Evolutionary conservation across 2,888 invertebrate species (phyloP).

Genomic region (Chalcosyrphus nemorum): DNA sequence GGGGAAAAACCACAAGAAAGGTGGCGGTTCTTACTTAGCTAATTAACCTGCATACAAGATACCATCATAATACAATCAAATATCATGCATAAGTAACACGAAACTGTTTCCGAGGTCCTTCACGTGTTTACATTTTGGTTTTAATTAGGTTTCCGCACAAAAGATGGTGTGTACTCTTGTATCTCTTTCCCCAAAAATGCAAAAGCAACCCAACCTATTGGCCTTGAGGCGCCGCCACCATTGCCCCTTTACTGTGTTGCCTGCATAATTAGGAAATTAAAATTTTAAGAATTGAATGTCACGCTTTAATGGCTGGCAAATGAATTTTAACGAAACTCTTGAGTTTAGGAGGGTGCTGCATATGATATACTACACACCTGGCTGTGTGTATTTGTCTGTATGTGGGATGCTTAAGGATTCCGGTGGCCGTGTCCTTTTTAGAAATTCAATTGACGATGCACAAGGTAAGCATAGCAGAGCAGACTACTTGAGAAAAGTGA

Average conservation of each 20-base stretch:
- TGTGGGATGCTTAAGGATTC: neutral
- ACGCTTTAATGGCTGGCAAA: conserved; percentile 39
- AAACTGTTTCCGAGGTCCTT: conserved; percentile 33
- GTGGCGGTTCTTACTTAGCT: conserved; percentile 44
- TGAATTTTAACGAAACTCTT: conserved; percentile 16
- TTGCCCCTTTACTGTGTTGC: neutral
- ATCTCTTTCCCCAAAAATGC: neutral
- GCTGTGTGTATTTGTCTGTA: neutral
- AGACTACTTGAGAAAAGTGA: conserved; percentile 39
- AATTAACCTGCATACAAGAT: conserved; percentile 64
- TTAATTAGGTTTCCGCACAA: conserved; percentile 38
- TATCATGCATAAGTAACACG: conserved; percentile 61
- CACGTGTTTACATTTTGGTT: conserved; percentile 39
- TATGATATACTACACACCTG: neutral
- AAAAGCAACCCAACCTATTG: neutral
- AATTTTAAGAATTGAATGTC: conserved; percentile 62
- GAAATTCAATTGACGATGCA: conserved; percentile 46
- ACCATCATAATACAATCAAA: conserved; percentile 60
- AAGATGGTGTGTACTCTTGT: neutral
- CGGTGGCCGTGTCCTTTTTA: conserved; percentile 56
- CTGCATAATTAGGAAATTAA: conserved; percentile 70
- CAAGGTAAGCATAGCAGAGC: conserved; percentile 40
- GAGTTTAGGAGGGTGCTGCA: neutral
- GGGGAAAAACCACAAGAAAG: conserved; percentile 7
- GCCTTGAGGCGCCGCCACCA: conserved; percentile 2